These are phyloP conservation scores for Arvicola amphibius DNA, from an alignment of 2,797 vertebrate genomes.

Conservation along the genomic window DNA sequence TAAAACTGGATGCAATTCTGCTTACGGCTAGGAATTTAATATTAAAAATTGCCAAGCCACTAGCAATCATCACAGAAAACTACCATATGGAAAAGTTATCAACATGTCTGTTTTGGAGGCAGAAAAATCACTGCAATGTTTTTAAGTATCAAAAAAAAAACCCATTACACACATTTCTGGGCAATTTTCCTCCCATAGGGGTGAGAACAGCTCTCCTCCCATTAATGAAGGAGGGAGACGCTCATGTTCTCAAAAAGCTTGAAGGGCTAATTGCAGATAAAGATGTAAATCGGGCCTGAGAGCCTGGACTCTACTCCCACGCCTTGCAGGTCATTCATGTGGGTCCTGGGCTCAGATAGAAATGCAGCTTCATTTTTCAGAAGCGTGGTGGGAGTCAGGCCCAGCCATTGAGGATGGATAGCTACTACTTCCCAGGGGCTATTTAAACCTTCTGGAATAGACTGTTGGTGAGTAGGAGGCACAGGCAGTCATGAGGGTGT, in stretches of 20 bases:
- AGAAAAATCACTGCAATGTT: conserved; percentile 68
- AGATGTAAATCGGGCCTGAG: not conserved
- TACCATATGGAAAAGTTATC: conserved; percentile 83
- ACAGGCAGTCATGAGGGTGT: no score
- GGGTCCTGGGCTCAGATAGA: not conserved
- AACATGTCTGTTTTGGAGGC: conserved; percentile 75
- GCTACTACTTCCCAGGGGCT: not conserved
- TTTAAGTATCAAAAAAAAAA: conserved; percentile 64
- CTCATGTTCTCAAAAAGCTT: conserved; percentile 7
- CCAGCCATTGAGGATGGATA: not conserved
- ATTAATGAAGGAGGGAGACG: not conserved
- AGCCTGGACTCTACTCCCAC: not conserved
- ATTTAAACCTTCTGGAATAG: not conserved
- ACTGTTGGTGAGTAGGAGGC: not conserved
- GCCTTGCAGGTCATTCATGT: fast-evolving
- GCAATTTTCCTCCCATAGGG: conserved; percentile 52
- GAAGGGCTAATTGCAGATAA: not conserved
- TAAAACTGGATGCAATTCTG: conserved; percentile 83
- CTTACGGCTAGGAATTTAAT: conserved; percentile 82
- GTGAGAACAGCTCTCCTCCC: conserved; percentile 52
- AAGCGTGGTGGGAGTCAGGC: not conserved
- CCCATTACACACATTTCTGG: conserved; percentile 72
- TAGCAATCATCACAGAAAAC: conserved; percentile 76
- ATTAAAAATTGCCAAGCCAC: conserved; percentile 83
- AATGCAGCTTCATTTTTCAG: not conserved